Base-by-base conservation (phyloP, 1,140 invertebrate species). In the Hermatobates lingyangjiaoensis region DNA sequence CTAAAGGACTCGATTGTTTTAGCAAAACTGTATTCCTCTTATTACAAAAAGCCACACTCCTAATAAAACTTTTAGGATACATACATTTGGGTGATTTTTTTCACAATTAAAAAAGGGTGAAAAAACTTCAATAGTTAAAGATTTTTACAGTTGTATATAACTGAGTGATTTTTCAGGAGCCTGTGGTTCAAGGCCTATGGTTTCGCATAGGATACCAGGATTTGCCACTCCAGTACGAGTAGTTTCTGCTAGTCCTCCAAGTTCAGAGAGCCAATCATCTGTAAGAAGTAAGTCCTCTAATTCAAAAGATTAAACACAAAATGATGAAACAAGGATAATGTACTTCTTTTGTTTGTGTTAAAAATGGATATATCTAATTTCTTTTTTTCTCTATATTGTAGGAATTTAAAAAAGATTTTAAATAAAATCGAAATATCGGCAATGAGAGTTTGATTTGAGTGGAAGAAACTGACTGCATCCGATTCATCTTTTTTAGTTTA, bases 141-240 rank as follows among this genome's bases (percentile, higher is more conserved):
- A 28, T 50, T 18, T 49, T 51, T 12, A 51, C n/a, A 42, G 27
- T n/a, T 42, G 14, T 39, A 12, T 54, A 20, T 51, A 5, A 4
- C 20, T 49, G 7, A 20, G 15, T 26, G 15, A 3, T 44, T n/a
- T 42, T 48, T 40, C 27, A 49, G 38, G 27, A 49, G 48, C 45
- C 18, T 21, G 18, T 15, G 27, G 51, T 39, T 40, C 40, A 12
- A 30, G 47, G 25, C 24, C 34, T 28, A 2, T 53, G 20, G 30
- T 50, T 50, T 34, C 38, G 15, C 55, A 56, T 26, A 44, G 52
- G n/a, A 23, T 52, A 14, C 55, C 55, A 30, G 55, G 55, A 2
- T 51, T 54, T 38, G 40, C 55, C 7, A 40, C 55, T 1, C 51
- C 45, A 40, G 27, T 56, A 4, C 42, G 48, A 39, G 26, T 51